A percentile compares a stretch with the other conserved stretches of the same genome.
Conservation (phyloP, 2,797 vertebrate genomes). For the Synaphobranchus kaupii region DNA sequence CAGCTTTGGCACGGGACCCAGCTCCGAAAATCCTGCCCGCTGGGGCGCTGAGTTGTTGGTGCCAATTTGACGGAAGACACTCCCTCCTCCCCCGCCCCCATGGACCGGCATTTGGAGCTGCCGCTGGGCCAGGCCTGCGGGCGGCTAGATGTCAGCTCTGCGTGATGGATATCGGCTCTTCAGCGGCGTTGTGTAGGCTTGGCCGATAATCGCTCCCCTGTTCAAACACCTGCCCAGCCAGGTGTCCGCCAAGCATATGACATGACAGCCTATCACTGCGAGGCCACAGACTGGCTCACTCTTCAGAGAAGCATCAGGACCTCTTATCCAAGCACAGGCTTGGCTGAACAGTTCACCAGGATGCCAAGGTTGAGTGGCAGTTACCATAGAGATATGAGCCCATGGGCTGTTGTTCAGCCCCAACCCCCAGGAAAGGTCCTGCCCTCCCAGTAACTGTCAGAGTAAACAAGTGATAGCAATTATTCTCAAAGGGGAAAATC, state of each 20-base stretch:
- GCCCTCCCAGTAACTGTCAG: background rate
- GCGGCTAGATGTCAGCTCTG: constrained; percentile 36
- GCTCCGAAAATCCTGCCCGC: constrained; percentile 26
- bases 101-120: constrained; percentile 33
- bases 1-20: constrained; percentile 31
- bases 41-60: constrained; percentile 24
- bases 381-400: constrained; percentile 29
- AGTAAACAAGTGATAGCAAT: background rate
- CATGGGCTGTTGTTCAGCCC: constrained; percentile 28
- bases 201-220: background rate
- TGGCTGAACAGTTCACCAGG: background rate
- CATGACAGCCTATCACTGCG: background rate
- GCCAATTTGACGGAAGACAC: constrained; percentile 24
- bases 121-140: constrained; percentile 23
- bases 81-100: constrained; percentile 32
- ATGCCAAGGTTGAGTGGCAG: constrained; percentile 1
- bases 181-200: background rate
- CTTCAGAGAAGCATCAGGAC: background rate
- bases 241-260: background rate
- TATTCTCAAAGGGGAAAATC: background rate
- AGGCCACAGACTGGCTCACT: background rate
- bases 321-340: background rate
- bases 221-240: background rate
- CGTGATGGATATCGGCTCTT: constrained; percentile 30
- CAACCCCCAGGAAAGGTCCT: background rate